A percentile compares a stretch with the other conserved stretches of the same genome.
Evolutionary conservation across 2,888 invertebrate species (phyloP).

Genomic region (Agrypnus murinus): DNA sequence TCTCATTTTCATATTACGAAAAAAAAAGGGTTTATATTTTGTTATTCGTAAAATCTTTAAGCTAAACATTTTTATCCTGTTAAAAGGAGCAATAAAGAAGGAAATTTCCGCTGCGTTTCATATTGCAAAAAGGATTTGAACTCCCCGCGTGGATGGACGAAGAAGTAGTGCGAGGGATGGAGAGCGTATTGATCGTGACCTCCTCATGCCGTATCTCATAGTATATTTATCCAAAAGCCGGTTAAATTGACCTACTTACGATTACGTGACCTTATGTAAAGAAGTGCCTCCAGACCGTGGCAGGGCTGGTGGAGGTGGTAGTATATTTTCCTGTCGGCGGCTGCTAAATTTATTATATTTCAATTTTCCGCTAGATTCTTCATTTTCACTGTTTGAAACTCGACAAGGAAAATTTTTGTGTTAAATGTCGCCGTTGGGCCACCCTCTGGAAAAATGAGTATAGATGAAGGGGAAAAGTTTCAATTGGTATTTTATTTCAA

Average conservation of each 20-base stretch:
- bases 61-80: too few relatives aligned
- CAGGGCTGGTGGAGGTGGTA: too few relatives aligned
- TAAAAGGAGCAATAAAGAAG: neutral
- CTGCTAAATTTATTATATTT: conserved; percentile 22
- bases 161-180: conserved; percentile 14
- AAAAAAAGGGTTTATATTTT: too few relatives aligned
- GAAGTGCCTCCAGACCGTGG: conserved; percentile 10
- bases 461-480: neutral
- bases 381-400: neutral
- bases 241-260: conserved; percentile 48
- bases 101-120: conserved; percentile 20
- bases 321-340: neutral
- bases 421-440: neutral
- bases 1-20: too few relatives aligned
- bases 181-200: conserved; percentile 44
- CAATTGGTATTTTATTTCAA: neutral
- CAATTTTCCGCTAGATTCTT: conserved; percentile 19
- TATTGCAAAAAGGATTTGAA: conserved; percentile 28
- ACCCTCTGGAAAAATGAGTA: too few relatives aligned
- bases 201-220: conserved; percentile 37
- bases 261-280: conserved; percentile 46
- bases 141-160: neutral
- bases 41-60: too few relatives aligned
- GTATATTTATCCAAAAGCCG: conserved; percentile 47
- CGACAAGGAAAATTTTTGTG: neutral